These are phyloP conservation scores for Sebastes goodei DNA, from an alignment of 2,797 vertebrate species.

Conservation along the genomic window DNA sequence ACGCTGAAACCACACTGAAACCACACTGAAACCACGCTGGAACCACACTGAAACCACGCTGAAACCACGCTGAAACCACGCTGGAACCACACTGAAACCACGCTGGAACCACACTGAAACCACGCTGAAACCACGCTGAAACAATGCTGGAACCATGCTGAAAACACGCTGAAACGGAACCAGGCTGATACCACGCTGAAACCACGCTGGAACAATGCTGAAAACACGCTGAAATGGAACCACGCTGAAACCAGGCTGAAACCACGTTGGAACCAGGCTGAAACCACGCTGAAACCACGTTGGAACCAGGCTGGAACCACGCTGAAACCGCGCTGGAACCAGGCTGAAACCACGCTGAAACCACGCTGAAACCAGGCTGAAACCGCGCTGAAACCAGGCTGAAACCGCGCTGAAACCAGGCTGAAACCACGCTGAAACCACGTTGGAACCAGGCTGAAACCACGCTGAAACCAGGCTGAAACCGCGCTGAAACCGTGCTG, in stretches of 20 bases:
- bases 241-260: fast-evolving
- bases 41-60: fast-evolving
- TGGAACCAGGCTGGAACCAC: too few species aligned
- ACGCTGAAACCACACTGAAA: fast-evolving
- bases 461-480: fast-evolving
- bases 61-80: fast-evolving
- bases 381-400: fast-evolving
- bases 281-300: too few species aligned
- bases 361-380: fast-evolving
- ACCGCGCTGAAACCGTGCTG: fast-evolving
- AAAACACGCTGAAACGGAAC: fast-evolving
- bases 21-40: fast-evolving
- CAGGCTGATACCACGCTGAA: fast-evolving
- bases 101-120: fast-evolving
- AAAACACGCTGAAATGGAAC: fast-evolving
- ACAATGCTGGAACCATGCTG: fast-evolving
- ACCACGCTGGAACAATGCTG: fast-evolving
- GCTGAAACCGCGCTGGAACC: too few species aligned
- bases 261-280: too few species aligned
- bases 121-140: fast-evolving
- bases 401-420: fast-evolving
- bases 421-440: fast-evolving
- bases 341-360: fast-evolving
- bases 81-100: fast-evolving
- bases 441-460: fast-evolving